These are phyloP conservation scores for Lycaon pictus DNA, from an alignment of 2,113 vertebrate genomes.

Conservation along the genomic window DNA sequence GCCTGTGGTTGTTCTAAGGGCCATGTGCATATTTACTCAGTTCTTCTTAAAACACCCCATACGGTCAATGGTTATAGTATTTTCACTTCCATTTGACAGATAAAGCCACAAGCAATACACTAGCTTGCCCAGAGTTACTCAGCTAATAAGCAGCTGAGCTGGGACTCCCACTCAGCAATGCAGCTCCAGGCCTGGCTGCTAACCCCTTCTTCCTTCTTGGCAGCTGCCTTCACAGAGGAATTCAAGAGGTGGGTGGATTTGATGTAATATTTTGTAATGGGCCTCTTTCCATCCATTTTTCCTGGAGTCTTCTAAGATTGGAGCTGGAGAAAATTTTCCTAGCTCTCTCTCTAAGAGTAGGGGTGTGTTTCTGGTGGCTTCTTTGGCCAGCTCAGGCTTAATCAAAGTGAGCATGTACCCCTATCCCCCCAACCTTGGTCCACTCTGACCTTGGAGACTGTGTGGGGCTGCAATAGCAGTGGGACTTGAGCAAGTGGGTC, in stretches of 20 bases:
- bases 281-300: background rate
- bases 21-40: no score
- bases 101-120: background rate
- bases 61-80: background rate
- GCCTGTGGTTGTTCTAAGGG: background rate
- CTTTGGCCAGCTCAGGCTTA: background rate
- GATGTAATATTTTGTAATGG: background rate
- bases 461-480: rapidly evolving
- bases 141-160: no score
- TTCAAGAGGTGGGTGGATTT: background rate
- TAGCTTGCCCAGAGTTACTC: background rate
- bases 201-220: background rate
- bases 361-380: background rate
- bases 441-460: background rate
- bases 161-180: background rate
- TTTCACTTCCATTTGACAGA: background rate
- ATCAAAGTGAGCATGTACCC: no score
- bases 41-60: background rate
- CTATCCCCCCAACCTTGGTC: background rate
- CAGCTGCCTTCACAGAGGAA: background rate
- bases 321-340: background rate
- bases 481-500: background rate
- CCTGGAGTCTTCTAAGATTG: background rate
- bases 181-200: background rate
- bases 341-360: background rate